Base-by-base conservation (phyloP, 2,888 invertebrate genomes). In the Sinotaia quadrata region DNA sequence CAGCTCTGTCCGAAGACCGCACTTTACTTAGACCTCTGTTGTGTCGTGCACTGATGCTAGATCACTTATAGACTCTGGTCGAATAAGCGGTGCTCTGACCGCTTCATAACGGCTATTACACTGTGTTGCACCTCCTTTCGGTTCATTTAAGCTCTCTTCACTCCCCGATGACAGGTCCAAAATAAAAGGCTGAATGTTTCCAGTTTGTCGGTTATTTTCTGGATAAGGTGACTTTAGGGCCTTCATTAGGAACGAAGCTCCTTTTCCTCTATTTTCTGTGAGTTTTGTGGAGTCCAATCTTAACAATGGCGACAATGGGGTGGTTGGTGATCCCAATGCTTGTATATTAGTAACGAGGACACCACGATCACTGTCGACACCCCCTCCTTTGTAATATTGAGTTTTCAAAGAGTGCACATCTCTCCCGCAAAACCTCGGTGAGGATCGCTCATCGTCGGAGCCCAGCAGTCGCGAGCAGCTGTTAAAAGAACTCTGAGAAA, bases 21-120 rank as follows among this genome's bases (percentile, higher is more conserved):
- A 15, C 18, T 24, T 12, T 15, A 29, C 31, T 37, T 44, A 65
- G 33, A 65, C 34, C 56, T 65, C 65, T 2, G 67, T 67, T 12
- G 67, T 57, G 67, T 67, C 58, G 21, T 67, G 51, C 29, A 63
- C 57, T 18, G 36, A 31, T 12, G 61, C 57, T 29, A 72, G 33
- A 49, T 72, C 69, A 21, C 49, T 54, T 21, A 67, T 44, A 5
- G 72, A 69, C 29, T 72, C 72, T 2, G 54, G 65, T 5, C 59
- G 62, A 49, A 69, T 69, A 4, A 72, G 60, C 7, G 72, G 72
- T 1, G 72, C 72, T 4, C 33, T 36, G 2, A 66, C 21, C 27
- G 41, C 33, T 33, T 37, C 29, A 34, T 34, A 4, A 8, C 31
- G 52, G 2, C 29, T 31, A 18, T 41, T 10, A 15, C 41, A 15